Evolutionary conservation across 2,113 vertebrate genomes (phyloP).

Genomic region (Tonatia bakeri): DNA sequence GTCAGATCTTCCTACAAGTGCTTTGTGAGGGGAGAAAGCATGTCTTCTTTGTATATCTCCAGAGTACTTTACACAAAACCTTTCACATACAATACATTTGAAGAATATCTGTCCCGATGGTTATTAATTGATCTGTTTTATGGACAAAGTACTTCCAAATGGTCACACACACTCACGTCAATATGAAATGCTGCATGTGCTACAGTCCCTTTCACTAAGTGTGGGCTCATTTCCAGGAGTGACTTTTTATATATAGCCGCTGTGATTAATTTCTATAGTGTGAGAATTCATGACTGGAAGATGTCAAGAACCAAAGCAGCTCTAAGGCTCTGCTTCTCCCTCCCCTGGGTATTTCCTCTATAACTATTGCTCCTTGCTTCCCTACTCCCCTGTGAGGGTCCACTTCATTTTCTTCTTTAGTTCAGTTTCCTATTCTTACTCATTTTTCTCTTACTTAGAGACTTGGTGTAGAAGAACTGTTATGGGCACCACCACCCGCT

Average conservation of each 20-base stretch:
- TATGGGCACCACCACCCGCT: neutral
- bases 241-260: neutral
- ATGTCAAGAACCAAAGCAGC: neutral
- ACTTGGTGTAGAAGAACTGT: neutral
- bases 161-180: neutral
- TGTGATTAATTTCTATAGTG: neutral
- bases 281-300: neutral
- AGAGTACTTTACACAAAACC: neutral
- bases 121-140: neutral
- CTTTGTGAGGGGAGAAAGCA: neutral
- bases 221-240: neutral
- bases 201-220: neutral
- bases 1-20: neutral
- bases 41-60: neutral
- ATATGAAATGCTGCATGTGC: neutral
- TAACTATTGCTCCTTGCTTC: neutral
- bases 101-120: neutral
- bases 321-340: neutral
- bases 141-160: neutral
- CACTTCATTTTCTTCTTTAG: neutral
- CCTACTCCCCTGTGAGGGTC: neutral
- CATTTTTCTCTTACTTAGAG: neutral
- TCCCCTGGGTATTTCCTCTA: neutral
- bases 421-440: neutral
- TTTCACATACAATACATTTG: neutral